Base-by-base conservation (phyloP, 2,113 vertebrate species). In the Salvelinus fontinalis region DNA sequence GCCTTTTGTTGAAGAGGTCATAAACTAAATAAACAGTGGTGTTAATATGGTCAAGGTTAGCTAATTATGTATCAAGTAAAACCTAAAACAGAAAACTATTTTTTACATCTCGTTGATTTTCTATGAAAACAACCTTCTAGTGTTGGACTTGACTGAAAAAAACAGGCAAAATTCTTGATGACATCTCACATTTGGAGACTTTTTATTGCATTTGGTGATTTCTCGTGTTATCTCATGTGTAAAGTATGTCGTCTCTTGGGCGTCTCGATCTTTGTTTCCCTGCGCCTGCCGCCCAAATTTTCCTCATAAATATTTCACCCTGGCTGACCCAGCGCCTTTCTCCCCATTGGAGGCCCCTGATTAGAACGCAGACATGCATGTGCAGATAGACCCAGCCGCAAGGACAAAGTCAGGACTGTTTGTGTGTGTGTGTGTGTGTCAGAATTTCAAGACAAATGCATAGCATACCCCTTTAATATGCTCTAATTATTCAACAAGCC, bases 281-380 rank as follows among this genome's bases (percentile, higher is more conserved):
- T 90, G 91, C 88, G 92, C 88, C 90, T 92, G 89, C 90, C 91
- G 85, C 88, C 83, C 86, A 91, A 87, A 93, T 93, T 94, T 93
- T 89, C 92, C 93, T 93, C 89, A 94, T 91, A 93, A 93, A 91
- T 83, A 84, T 91, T 79, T 93, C 86, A 90, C 86, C 91, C 90
- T 67, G 77, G 79, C 76, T 92, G 89, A 93, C 92, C 92, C 81
- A 66, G 54, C 64, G 83, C 86, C 88, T 90, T 86, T 83, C 82
- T 80, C 81, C 72, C 77, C 76, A 82, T 68, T 16, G 86, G 86
- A 89, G n/a, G 83, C 74, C 83, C 82, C 90, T 90, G 86, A 87
- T 91, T 87, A 89, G 85, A 76, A 83, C 14, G 75, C 34, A 39
- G 8, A 9, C 81, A 88, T 88, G 80, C 82, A 86, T 89, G 91